phyloP scores from a whole-genome alignment of 1,140 invertebrate genomes.

The Magallana gigas region DNA sequence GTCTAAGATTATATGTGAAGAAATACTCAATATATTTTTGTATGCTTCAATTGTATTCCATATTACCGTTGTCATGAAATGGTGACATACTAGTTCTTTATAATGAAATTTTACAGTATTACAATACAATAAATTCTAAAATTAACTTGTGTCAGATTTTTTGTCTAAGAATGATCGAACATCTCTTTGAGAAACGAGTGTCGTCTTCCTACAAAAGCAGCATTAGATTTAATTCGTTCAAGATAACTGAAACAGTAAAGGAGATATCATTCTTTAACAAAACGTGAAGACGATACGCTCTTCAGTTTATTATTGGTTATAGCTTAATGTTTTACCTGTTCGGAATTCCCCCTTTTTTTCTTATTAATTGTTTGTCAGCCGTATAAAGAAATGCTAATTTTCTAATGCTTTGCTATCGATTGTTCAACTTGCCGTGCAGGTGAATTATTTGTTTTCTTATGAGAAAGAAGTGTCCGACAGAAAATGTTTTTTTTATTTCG shows the following conservation, averaged over 20 bases:
- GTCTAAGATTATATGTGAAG: not conserved
- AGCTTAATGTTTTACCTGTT: not conserved
- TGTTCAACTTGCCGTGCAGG: not conserved
- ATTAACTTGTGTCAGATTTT: not conserved
- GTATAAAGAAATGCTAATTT: slow-evolving; percentile 3
- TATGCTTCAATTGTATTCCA: not conserved
- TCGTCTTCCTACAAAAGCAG: too few relatives aligned
- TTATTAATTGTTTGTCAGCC: not conserved
- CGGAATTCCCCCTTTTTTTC: not conserved
- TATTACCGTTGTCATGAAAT: not conserved
- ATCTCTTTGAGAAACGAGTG: too few relatives aligned
- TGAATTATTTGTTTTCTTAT: too few relatives aligned
- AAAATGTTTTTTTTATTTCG: too few relatives aligned
- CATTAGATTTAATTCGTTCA: too few relatives aligned
- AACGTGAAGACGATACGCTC: too few relatives aligned
- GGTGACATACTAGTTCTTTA: too few relatives aligned
- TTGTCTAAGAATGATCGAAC: too few relatives aligned
- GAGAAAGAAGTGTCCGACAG: too few relatives aligned
- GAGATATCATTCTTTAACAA: too few relatives aligned
- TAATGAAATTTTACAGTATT: not conserved
- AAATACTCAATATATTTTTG: slow-evolving; percentile 30
- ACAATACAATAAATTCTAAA: not conserved
- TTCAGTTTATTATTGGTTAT: not conserved
- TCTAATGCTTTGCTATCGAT: not conserved
- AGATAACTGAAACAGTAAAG: too few relatives aligned